Evolutionary conservation across 2,888 invertebrate genomes (phyloP).

Genomic region (Pinctada fucata): DNA sequence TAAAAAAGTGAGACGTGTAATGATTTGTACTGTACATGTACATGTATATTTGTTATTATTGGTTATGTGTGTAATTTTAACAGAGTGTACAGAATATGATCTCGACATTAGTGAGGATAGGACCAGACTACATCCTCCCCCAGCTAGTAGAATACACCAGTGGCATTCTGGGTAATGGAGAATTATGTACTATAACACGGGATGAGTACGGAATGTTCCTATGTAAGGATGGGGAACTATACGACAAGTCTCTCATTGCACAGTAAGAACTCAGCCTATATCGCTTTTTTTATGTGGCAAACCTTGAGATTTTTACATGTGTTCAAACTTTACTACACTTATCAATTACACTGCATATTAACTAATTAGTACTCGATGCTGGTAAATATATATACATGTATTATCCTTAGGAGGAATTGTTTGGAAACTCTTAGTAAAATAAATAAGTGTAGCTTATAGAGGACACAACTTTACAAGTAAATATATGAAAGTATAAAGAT

Average conservation of each 20-base stretch:
- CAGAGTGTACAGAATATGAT: constrained; percentile 82
- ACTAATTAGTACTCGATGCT: no score
- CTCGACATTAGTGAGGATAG: constrained; percentile 83
- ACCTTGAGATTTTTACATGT: background rate
- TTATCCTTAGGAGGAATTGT: no score
- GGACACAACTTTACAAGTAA: no score
- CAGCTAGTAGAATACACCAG: constrained; percentile 82
- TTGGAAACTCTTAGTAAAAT: no score
- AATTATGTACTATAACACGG: constrained; percentile 83
- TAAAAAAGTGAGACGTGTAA: no score
- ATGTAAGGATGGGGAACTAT: constrained; percentile 92
- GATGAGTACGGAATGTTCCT: constrained; percentile 89
- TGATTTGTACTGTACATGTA: no score
- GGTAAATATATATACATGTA: no score
- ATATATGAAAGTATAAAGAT: no score
- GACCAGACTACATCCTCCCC: constrained; percentile 83
- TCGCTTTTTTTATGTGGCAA: background rate
- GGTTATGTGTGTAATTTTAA: constrained; percentile 4
- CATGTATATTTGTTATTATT: no score
- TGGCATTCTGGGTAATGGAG: constrained; percentile 79
- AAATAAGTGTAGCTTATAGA: no score
- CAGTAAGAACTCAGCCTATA: constrained; percentile 71
- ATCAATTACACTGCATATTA: no score
- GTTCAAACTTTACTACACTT: background rate
- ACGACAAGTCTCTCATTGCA: constrained; percentile 90